Conservation (phyloP, 2,797 vertebrate genomes). For the Balearica regulorum region DNA sequence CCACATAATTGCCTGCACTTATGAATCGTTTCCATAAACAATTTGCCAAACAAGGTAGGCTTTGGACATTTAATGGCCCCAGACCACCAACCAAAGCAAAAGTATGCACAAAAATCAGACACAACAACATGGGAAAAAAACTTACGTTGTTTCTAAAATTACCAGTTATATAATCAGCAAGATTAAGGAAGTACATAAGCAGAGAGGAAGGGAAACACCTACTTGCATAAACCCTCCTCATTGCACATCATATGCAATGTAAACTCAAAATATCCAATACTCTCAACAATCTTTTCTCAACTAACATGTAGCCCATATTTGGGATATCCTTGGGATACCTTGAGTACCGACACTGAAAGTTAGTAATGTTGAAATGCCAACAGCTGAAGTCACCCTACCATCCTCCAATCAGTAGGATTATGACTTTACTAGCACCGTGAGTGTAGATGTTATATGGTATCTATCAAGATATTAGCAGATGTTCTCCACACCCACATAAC, state of each 20-base stretch:
- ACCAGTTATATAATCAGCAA: background rate
- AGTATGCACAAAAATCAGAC: background rate
- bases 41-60: background rate
- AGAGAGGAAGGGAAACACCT: background rate
- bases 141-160: background rate
- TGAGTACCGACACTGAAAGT: background rate
- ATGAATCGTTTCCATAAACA: background rate
- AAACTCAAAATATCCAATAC: background rate
- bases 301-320: background rate
- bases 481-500: background rate
- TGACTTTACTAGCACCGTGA: background rate
- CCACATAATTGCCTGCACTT: background rate
- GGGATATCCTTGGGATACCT: background rate
- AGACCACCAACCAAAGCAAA: background rate
- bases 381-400: background rate
- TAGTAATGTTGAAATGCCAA: background rate
- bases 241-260: background rate
- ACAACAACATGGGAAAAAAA: background rate
- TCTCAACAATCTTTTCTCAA: background rate
- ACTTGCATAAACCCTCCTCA: background rate
- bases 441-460: background rate
- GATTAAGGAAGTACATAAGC: background rate
- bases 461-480: background rate
- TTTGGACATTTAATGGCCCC: background rate
- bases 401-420: background rate